These are phyloP conservation scores for Metaphire vulgaris DNA, from an alignment of 1,140 invertebrate species.

Conservation along the genomic window DNA sequence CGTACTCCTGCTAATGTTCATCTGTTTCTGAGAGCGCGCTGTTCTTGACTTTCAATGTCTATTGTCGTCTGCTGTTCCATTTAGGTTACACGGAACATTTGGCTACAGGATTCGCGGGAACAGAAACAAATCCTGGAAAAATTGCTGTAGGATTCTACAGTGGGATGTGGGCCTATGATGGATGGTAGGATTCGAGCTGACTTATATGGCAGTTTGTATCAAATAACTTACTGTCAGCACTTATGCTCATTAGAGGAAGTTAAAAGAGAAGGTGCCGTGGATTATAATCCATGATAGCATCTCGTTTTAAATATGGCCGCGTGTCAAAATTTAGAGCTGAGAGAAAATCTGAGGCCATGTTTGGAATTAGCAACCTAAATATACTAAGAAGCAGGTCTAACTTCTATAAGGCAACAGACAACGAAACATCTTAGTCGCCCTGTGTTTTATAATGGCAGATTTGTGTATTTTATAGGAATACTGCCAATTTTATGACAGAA, in stretches of 20 bases:
- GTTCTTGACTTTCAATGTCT: too few species aligned
- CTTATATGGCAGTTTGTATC: conserved; percentile 20
- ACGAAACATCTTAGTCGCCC: not conserved
- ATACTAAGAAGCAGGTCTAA: too few species aligned
- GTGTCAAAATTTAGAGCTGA: not conserved
- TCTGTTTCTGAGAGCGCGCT: too few species aligned
- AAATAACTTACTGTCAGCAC: not conserved
- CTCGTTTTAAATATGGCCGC: not conserved
- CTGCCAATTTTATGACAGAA: conserved; percentile 92
- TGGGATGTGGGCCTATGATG: conserved; percentile 57
- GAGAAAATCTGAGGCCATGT: too few species aligned
- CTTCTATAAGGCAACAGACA: not conserved
- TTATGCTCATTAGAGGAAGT: not conserved
- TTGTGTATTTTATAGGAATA: conserved; percentile 71
- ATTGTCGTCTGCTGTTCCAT: too few species aligned
- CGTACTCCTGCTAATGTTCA: too few species aligned
- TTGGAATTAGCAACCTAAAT: too few species aligned
- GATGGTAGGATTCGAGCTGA: conserved; percentile 47
- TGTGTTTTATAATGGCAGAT: too few species aligned
- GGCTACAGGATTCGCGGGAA: conserved; percentile 54
- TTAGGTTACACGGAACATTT: conserved; percentile 49
- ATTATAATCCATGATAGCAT: not conserved
- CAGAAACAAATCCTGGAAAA: conserved; percentile 38
- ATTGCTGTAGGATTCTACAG: conserved; percentile 56
- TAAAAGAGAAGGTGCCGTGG: not conserved